Percentiles rank a stretch among this genome's conserved stretches.
phyloP scores from a whole-genome alignment of 2,888 invertebrate species.

The Caenorhabditis macrosperma region DNA sequence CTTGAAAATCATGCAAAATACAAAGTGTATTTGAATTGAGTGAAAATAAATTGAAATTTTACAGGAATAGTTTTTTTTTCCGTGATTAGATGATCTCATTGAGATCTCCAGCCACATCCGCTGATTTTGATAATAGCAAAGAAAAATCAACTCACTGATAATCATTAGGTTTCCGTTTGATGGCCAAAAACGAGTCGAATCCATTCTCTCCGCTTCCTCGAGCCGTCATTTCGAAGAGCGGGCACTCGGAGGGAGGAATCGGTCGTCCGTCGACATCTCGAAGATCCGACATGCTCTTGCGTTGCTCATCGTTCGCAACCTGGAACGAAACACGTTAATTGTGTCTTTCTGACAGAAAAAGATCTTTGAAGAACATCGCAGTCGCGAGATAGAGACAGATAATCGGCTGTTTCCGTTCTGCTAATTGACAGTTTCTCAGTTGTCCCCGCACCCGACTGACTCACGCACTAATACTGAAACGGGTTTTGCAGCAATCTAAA shows the following conservation, averaged over 20 bases:
- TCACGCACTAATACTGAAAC: not conserved
- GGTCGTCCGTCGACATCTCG: constrained; percentile 86
- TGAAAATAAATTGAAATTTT: too few species aligned
- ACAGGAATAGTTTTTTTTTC: too few species aligned
- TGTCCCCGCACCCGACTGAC: not conserved
- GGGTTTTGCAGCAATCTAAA: not conserved
- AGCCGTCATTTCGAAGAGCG: constrained; percentile 81
- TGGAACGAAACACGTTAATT: constrained; percentile 1
- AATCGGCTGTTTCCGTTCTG: not conserved
- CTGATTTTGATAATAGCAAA: too few species aligned
- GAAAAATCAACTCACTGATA: constrained; percentile 52
- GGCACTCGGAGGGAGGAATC: constrained; percentile 97
- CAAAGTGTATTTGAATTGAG: too few species aligned
- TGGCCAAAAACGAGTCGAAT: constrained; percentile 57
- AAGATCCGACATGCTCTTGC: constrained; percentile 55
- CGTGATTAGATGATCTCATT: too few species aligned
- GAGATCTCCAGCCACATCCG: too few species aligned
- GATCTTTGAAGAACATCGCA: not conserved
- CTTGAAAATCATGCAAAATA: too few species aligned
- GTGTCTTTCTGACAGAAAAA: not conserved
- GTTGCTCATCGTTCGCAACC: constrained; percentile 45
- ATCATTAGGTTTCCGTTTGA: constrained; percentile 47
- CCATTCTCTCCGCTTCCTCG: constrained; percentile 84
- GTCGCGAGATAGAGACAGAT: too few species aligned
- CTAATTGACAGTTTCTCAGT: not conserved